Base-by-base conservation (phyloP, 2,888 invertebrate genomes). In the Chloroclysta siterata region DNA sequence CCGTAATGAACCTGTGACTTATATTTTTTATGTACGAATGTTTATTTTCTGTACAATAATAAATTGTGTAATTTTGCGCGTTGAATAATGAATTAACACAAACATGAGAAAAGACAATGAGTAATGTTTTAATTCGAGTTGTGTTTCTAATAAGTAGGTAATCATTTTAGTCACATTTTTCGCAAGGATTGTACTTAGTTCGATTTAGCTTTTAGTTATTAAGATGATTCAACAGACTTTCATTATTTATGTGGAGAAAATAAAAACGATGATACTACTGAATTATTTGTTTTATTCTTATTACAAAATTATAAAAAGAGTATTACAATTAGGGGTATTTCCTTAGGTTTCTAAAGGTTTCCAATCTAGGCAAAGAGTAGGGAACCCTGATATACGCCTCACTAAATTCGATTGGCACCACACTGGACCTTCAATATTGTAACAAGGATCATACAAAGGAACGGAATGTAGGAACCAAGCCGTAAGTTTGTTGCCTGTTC, bases 211-310 rank as follows among this genome's bases (percentile, higher is more conserved):
- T 78, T 77, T 82, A 71, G 78, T 53, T 63, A 61, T 57, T 81
- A 81, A 74, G 66, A 69, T 68, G 68, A 79, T 78, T 72, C 76
- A 81, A 87, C 85, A 84, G 80, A 80, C 77, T 81, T 83, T 86
- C 84, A 88, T 84, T 89, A 90, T 90, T 90, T 90, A 90, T 91
- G 89, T 89, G 85, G 81, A 86, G 79, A 89, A 83, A 89, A 90
- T 89, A 87, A 90, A 65, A 83, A 82, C 82, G 81, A 88, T 83
- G 83, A 82, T 84, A n/a, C 85, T 84, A 83, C 83, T 83, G 85
- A 77, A 87, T 11, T 76, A 79, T 66, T 66, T 76, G 79, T 84
- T 90, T 91, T 75, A 82, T 81, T 55, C 42, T 28, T 51, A 33
- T 29, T 50, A 48, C n/a, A 48, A 47, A 52, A 15, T 6, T 36